Conservation (phyloP, 2,797 vertebrate genomes). For the Botia kubotai region DNA sequence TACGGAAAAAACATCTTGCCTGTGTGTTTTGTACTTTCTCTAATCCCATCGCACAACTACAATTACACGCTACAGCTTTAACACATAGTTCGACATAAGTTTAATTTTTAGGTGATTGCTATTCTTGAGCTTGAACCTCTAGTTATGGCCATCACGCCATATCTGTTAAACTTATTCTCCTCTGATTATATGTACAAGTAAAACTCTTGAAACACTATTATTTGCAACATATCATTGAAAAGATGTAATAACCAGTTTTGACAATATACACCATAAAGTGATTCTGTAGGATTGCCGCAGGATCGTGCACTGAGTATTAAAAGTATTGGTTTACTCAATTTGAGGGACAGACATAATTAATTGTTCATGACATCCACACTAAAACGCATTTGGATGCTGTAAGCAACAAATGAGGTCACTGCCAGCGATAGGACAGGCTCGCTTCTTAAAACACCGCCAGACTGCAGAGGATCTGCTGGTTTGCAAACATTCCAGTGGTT, state of each 20-base stretch:
- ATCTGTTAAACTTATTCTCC: no score
- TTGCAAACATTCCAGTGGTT: conserved; percentile 9
- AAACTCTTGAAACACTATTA: no score
- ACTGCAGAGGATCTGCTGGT: conserved; percentile 24
- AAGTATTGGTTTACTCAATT: no score
- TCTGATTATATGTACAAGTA: no score
- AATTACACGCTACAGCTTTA: neutral
- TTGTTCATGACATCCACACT: neutral
- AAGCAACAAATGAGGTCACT: conserved; percentile 52
- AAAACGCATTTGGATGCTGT: conserved; percentile 29
- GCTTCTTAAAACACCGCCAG: conserved; percentile 30
- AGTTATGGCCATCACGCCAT: no score
- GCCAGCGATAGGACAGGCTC: conserved; percentile 42
- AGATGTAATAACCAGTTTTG: neutral
- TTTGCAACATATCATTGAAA: neutral
- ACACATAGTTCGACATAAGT: neutral
- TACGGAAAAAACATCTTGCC: neutral
- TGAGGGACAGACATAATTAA: no score
- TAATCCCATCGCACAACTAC: neutral
- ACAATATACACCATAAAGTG: no score
- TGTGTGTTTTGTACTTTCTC: neutral
- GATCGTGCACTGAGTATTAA: no score
- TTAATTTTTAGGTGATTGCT: no score
- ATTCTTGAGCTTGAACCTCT: no score
- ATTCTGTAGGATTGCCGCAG: no score